Evolutionary conservation across 92 coral and sea anemone species (phyloP), one percentile per base, ranked within the genome.

Genomic region (Zoanthus gigantus): DNA sequence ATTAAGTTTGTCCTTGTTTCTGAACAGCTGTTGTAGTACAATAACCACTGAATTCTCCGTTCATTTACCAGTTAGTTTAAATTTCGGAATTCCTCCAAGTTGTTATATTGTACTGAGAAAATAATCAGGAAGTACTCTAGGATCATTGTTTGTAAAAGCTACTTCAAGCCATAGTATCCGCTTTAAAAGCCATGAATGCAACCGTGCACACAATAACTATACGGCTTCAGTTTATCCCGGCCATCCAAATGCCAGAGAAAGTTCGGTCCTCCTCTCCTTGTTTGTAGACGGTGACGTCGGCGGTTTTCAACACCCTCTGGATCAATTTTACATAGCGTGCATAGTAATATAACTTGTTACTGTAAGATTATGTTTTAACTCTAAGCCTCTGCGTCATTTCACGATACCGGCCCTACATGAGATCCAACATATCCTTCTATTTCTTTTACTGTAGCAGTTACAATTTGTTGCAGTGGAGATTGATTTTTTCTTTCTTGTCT

Each of bases 241-340:
- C 92, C 92, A 68, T 83, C 92, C 6, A 89, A 31, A 72, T 83
- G 92, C 92, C 89, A 84, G 28, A 89, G 76, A 58, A 76, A 89
- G 82, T 84, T 89, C 8, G 85, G 89, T 0, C 85, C 92, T 23
- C n/a, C n/a, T 77, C 82, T 89, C 50, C 84, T 37, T 74, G 3
- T 46, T 56, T 80, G 74, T 30, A 88, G 87, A 23, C 82, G 79
- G 18, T 74, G 79, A 17, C 79, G 79, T 47, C 79, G 60, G 8
- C 87, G 86, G 82, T 47, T 72, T 14, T 29, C 69, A 23, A 88
- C 88, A 42, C 92, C 92, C 52, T 80, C 88, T 6, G 90, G 94
- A 74, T 89, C 94, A 48, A 89, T 88, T 47, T 71, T 89, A 2
- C 85, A 88, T 44, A 1, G 89, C 73, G 23, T 14, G 50, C 94